Evolutionary conservation across 2,113 vertebrate species (phyloP).

Genomic region (Polyodon spathula): DNA sequence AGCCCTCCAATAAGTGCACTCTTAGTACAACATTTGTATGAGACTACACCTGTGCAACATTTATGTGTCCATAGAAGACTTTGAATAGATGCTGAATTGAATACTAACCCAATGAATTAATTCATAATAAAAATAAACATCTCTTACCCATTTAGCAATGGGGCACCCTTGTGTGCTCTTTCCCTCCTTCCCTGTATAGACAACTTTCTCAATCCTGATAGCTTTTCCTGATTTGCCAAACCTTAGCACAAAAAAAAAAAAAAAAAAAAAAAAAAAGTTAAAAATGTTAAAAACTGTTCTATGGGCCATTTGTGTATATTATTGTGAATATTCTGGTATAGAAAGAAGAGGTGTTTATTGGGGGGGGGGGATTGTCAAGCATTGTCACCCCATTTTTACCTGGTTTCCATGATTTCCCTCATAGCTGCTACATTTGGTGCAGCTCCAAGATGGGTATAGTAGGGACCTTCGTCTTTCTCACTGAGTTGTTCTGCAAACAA

Average conservation of each 20-base stretch:
- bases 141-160: conserved; percentile 95
- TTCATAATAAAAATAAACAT: background rate
- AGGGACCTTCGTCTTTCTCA: conserved; percentile 97
- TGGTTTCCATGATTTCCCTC: conserved; percentile 88
- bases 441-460: conserved; percentile 95
- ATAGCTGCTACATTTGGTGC: conserved; percentile 83
- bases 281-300: no score
- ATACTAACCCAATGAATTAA: background rate
- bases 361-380: no score
- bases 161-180: conserved; percentile 96
- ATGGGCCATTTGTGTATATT: no score
- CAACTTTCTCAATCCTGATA: conserved; percentile 89
- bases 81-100: background rate
- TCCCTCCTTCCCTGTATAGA: conserved; percentile 97
- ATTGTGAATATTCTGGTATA: no score
- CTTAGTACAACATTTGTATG: no score
- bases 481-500: conserved; percentile 89
- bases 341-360: no score
- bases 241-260: conserved; percentile 53
- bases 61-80: no score
- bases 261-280: conserved; percentile 14
- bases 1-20: no score
- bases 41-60: no score
- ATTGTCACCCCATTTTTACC: conserved; percentile 55
- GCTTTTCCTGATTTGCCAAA: conserved; percentile 80